A percentile compares a stretch with the other conserved stretches of the same genome.
Evolutionary conservation across 2,888 invertebrate species (phyloP).

Genomic region (Latrodectus hesperus): DNA sequence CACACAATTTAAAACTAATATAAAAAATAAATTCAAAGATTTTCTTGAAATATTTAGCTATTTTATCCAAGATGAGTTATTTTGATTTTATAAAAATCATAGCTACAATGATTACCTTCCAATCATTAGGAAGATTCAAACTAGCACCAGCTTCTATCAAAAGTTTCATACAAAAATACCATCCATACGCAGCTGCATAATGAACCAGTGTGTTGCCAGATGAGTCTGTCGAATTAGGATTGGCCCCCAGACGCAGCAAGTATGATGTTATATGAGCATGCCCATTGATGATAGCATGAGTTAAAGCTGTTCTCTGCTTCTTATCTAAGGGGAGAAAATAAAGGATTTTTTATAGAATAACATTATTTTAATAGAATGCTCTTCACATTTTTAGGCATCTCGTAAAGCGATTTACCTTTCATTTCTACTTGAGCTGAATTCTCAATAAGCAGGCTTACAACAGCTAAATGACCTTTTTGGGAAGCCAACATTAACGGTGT

Average conservation of each 20-base stretch:
- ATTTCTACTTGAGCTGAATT: constrained; percentile 76
- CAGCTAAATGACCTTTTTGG: constrained; percentile 75
- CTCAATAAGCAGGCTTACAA: constrained; percentile 76
- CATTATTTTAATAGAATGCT: neutral
- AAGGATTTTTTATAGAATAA: neutral
- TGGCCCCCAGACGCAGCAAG: constrained; percentile 76
- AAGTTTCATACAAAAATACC: constrained; percentile 77
- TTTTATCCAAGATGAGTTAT: no score
- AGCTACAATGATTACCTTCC: constrained; percentile 74
- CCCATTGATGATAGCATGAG: constrained; percentile 78
- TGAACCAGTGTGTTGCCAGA: constrained; percentile 78
- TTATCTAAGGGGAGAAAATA: constrained; percentile 74
- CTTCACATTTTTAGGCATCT: neutral
- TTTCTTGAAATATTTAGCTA: no score
- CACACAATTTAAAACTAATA: no score
- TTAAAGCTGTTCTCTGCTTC: constrained; percentile 77
- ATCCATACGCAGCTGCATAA: constrained; percentile 79
- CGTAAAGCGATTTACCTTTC: constrained; percentile 72
- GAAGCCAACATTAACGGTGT: constrained; percentile 77
- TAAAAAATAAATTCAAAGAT: no score
- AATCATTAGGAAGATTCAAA: constrained; percentile 75
- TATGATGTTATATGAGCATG: constrained; percentile 77
- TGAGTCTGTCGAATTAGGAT: constrained; percentile 76
- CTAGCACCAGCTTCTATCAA: constrained; percentile 75
- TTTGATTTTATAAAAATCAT: no score